Evolutionary conservation across 2,113 vertebrate genomes (phyloP).

Genomic region (Cebus imitator): DNA sequence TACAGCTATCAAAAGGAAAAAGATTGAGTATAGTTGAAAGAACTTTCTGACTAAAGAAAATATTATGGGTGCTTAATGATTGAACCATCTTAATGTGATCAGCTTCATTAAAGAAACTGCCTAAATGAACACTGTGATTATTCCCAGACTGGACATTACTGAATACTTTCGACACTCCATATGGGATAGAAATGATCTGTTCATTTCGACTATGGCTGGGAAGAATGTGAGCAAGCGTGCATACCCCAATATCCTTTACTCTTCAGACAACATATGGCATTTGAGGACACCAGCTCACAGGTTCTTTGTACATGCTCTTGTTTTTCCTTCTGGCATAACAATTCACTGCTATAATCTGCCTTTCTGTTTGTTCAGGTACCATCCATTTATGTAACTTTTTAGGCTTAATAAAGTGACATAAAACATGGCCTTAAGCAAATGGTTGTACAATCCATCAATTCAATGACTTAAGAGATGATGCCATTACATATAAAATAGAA

Average conservation of each 20-base stretch:
- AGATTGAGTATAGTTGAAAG: background rate
- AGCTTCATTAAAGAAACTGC: background rate
- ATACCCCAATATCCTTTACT: background rate
- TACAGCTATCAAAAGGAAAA: background rate
- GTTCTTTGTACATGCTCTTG: background rate
- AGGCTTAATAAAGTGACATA: constrained; percentile 39
- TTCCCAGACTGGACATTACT: background rate
- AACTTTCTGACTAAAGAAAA: constrained; percentile 5
- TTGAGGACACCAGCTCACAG: background rate
- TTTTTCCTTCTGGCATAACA: background rate
- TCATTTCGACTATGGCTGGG: background rate
- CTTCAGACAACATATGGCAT: background rate
- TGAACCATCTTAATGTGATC: background rate
- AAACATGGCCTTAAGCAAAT: constrained; percentile 42
- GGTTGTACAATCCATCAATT: background rate
- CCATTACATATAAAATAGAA: background rate
- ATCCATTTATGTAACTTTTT: constrained; percentile 20
- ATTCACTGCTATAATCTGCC: background rate
- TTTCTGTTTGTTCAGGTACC: constrained; percentile 56
- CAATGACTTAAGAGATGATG: background rate
- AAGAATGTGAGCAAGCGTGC: background rate
- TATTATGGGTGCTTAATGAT: background rate
- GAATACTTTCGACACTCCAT: background rate
- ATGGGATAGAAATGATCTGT: background rate
- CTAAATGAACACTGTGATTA: background rate